phyloP scores from a whole-genome alignment of 2,797 vertebrate species.

The Holocentrus rufus region DNA sequence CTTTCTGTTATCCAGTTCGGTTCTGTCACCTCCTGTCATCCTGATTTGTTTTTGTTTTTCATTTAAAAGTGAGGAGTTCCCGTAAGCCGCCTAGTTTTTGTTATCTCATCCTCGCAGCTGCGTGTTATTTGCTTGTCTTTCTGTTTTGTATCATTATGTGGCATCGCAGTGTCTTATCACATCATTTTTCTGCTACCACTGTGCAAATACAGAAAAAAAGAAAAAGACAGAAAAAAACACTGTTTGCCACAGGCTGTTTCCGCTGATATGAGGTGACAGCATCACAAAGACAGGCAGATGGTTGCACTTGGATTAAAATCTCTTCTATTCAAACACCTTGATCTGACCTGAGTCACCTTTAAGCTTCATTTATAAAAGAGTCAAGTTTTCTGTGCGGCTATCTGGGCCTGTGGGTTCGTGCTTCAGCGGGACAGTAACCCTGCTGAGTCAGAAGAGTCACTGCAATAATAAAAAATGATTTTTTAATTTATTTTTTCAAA shows the following conservation, averaged over 20 bases:
- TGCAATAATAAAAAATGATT: too few species aligned
- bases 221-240: too few species aligned
- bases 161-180: constrained; percentile 2
- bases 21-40: neutral
- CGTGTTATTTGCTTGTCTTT: neutral
- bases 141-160: neutral
- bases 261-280: neutral
- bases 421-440: constrained; percentile 56
- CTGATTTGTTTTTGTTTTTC: neutral
- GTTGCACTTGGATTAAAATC: neutral
- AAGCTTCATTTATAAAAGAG: neutral
- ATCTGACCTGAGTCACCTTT: neutral
- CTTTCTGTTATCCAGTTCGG: neutral
- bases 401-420: constrained; percentile 38
- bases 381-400: constrained; percentile 31
- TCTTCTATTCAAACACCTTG: neutral
- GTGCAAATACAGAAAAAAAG: neutral
- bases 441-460: too few species aligned
- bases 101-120: constrained; percentile 3
- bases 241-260: neutral
- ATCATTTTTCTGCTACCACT: neutral
- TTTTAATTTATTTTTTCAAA: too few species aligned
- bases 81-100: neutral
- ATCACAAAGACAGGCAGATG: neutral
- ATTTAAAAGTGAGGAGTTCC: neutral